phyloP scores from a whole-genome alignment of 2,797 vertebrate genomes.

The Centroberyx gerrardi region DNA sequence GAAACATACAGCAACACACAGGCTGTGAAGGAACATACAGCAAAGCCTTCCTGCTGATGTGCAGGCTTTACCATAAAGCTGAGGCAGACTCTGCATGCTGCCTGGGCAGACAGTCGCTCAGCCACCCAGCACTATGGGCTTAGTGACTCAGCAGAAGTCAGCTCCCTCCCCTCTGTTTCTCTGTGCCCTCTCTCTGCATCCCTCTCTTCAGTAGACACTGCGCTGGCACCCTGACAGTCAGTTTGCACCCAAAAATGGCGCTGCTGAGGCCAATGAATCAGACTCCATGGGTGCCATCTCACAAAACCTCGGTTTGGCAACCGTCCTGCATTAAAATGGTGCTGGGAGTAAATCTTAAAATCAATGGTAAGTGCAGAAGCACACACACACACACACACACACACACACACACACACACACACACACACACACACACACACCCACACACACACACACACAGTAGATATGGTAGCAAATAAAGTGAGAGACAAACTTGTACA shows the following conservation, averaged over 20 bases:
- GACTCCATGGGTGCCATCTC: constrained; percentile 40
- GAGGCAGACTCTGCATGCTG: constrained; percentile 32
- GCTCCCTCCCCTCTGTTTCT: neutral
- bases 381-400: constrained; percentile 22
- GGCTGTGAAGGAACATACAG: neutral
- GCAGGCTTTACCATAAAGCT: constrained; percentile 16
- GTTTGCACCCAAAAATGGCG: constrained; percentile 46
- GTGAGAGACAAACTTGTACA: constrained; percentile 10
- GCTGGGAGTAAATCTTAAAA: constrained; percentile 25
- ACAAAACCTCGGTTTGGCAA: constrained; percentile 11
- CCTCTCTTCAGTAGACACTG: constrained; percentile 40
- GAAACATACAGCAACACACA: neutral
- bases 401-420: constrained; percentile 24
- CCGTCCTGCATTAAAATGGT: constrained; percentile 20
- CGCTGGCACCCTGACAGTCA: constrained; percentile 47
- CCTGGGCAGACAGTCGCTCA: constrained; percentile 53
- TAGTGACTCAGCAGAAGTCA: constrained; percentile 73
- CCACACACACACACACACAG: constrained; percentile 9
- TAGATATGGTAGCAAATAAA: constrained; percentile 4
- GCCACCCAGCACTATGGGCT: constrained; percentile 48
- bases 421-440: constrained; percentile 1
- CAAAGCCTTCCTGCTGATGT: constrained; percentile 25
- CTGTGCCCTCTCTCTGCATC: constrained; percentile 39
- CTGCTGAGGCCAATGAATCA: constrained; percentile 46
- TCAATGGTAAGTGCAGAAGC: constrained; percentile 9